These are phyloP conservation scores for Coptotermes formosanus DNA, from an alignment of 1,140 invertebrate species.

Conservation along the genomic window DNA sequence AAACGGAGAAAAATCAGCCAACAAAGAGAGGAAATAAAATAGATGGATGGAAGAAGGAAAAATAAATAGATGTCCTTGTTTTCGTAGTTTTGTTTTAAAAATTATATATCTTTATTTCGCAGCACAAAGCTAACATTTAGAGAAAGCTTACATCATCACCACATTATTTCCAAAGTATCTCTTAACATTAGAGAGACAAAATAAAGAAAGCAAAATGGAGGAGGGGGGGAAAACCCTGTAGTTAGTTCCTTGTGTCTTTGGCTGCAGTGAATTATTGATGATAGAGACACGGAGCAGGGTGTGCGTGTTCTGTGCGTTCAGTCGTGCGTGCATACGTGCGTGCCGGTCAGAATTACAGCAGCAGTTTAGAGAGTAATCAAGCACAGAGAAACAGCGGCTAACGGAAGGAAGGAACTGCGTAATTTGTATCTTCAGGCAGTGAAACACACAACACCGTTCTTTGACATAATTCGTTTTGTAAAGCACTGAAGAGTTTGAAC, in stretches of 20 bases:
- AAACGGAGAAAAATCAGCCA: too few relatives aligned
- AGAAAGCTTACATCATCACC: not conserved
- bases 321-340: not conserved
- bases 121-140: too few relatives aligned
- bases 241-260: not conserved
- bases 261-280: constrained; percentile 1
- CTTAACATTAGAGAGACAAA: not conserved
- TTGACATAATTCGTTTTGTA: not conserved
- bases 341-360: not conserved
- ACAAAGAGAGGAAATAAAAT: too few relatives aligned
- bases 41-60: too few relatives aligned
- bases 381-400: not conserved
- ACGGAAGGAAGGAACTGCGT: not conserved
- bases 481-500: not conserved
- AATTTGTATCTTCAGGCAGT: not conserved
- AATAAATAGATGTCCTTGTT: too few relatives aligned
- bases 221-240: too few relatives aligned
- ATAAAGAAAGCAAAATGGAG: not conserved
- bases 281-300: not conserved
- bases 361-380: constrained; percentile 6
- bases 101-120: too few relatives aligned
- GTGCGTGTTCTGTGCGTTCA: not conserved
- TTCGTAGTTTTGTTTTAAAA: too few relatives aligned
- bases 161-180: not conserved
- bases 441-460: not conserved